Conservation (phyloP, 2,797 vertebrate genomes). For the Neopelma chrysocephalum region DNA sequence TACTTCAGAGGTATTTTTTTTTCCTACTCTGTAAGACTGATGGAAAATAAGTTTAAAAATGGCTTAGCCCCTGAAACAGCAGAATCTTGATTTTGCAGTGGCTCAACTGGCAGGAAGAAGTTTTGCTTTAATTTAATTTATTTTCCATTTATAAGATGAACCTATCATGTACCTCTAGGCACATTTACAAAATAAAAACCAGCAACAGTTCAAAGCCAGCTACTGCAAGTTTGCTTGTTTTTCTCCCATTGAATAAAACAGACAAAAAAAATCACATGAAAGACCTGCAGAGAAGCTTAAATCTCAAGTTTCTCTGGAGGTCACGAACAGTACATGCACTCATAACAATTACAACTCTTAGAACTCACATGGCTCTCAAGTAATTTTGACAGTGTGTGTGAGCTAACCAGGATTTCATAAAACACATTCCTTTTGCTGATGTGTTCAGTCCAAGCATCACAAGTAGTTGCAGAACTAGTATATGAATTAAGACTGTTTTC, state of each 20-base stretch:
- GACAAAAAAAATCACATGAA: neutral
- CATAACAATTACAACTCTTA: neutral
- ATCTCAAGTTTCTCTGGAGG: neutral
- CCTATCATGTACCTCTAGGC: slow-evolving; percentile 61
- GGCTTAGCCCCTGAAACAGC: slow-evolving; percentile 1
- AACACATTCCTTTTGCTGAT: neutral
- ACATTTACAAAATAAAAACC: slow-evolving; percentile 10
- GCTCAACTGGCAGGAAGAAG: slow-evolving; percentile 61
- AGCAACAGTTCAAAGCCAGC: neutral
- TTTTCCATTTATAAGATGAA: slow-evolving; percentile 67
- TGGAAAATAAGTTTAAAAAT: slow-evolving; percentile 44
- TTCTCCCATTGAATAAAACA: neutral
- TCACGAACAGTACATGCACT: neutral
- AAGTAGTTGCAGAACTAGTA: neutral
- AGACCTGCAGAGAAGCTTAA: neutral
- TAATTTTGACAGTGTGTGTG: neutral
- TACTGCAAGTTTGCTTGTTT: slow-evolving; percentile 13
- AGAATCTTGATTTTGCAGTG: slow-evolving; percentile 48
- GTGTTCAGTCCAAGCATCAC: neutral
- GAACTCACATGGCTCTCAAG: neutral
- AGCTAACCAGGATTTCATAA: neutral
- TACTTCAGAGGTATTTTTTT: slow-evolving; percentile 4
- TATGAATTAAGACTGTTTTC: neutral
- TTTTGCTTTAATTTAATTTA: slow-evolving; percentile 65
- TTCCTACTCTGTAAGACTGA: slow-evolving; percentile 16